Evolutionary conservation across 2,797 vertebrate species (phyloP).

Genomic region (Neosilurus hyrtlii): DNA sequence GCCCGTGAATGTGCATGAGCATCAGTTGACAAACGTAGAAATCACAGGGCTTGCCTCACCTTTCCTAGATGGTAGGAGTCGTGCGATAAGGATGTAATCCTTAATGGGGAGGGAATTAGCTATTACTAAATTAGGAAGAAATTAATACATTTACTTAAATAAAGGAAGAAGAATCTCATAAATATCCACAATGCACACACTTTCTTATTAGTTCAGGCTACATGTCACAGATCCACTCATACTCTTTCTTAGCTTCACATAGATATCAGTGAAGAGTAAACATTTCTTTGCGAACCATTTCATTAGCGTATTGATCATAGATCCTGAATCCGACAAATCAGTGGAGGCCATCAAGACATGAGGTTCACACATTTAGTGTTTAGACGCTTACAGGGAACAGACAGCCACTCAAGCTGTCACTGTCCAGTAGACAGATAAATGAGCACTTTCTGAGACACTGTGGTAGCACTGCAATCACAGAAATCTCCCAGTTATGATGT

Average conservation of each 20-base stretch:
- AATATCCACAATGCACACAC: background rate
- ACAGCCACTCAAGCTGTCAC: constrained; percentile 3
- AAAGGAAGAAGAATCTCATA: background rate
- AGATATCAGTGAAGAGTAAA: constrained; percentile 1
- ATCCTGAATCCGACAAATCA: constrained; percentile 63
- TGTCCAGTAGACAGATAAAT: constrained; percentile 25
- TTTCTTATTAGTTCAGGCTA: background rate
- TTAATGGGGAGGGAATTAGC: no score
- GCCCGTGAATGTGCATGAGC: no score
- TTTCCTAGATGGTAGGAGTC: no score
- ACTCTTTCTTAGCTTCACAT: background rate
- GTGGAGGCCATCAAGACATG: constrained; percentile 54
- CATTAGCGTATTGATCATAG: constrained; percentile 70
- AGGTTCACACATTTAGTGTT: constrained; percentile 49
- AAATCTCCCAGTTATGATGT: background rate
- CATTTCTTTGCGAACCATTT: constrained; percentile 58
- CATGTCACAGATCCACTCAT: background rate
- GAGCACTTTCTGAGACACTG: background rate
- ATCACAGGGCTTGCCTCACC: no score
- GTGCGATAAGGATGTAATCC: no score
- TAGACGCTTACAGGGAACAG: background rate
- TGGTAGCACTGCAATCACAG: background rate
- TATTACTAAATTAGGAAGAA: no score
- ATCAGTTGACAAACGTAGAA: no score
- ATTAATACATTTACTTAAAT: no score